Conservation (phyloP, 2,888 invertebrate genomes). For the Ophioninae sp. region DNA sequence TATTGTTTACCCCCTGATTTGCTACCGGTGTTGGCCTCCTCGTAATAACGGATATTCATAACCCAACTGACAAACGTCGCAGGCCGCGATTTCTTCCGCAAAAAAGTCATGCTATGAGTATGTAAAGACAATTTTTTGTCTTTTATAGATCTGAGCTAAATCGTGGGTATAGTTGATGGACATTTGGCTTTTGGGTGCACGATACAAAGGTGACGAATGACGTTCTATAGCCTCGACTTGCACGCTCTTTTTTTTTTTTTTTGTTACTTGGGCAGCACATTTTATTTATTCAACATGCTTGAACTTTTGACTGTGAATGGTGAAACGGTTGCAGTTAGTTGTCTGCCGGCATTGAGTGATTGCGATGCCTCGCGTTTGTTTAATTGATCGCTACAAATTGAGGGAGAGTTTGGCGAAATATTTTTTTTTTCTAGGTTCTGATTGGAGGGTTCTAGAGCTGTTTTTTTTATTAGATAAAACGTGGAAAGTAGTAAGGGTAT, state of each 20-base stretch:
- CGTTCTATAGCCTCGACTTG: background rate
- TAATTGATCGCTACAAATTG: background rate
- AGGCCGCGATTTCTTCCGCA: constrained; percentile 12
- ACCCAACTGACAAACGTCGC: constrained; percentile 36
- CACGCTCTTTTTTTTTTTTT: background rate
- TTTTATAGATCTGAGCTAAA: background rate
- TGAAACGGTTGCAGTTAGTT: background rate
- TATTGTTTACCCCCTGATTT: constrained; percentile 49
- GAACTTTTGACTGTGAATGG: background rate
- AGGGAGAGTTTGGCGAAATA: background rate
- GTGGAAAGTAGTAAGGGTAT: background rate
- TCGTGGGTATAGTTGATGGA: background rate
- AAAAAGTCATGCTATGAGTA: constrained; percentile 1
- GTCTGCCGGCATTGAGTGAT: background rate
- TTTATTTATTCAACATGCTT: background rate
- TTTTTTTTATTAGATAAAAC: background rate
- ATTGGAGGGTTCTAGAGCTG: background rate
- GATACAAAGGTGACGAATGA: background rate
- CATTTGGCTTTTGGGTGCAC: background rate
- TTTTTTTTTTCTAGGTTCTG: background rate
- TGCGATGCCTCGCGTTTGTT: background rate
- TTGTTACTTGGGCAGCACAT: background rate
- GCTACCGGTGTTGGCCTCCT: constrained; percentile 27
- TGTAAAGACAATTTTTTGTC: constrained; percentile 15
- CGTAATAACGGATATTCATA: constrained; percentile 48